phyloP scores from a whole-genome alignment of 2,888 invertebrate species.

The Falcaria lacertinaria region DNA sequence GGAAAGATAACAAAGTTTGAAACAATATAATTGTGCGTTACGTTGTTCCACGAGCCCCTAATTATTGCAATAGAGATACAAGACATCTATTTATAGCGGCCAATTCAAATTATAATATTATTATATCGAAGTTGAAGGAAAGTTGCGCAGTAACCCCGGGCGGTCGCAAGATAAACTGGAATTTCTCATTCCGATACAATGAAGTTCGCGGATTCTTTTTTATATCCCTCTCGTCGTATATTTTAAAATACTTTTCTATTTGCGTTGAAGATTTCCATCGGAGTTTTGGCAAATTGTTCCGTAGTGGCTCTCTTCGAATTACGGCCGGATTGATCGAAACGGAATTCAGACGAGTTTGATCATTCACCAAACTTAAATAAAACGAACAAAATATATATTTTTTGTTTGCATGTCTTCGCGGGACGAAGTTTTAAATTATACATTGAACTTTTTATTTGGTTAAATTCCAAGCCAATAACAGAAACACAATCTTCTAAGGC shows the following conservation, averaged over 20 bases:
- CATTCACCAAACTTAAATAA: constrained; percentile 33
- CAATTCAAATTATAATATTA: constrained; percentile 56
- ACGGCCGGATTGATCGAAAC: constrained; percentile 41
- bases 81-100: constrained; percentile 24
- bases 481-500: no score
- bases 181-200: constrained; percentile 54
- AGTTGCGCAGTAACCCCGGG: constrained; percentile 20
- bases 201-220: constrained; percentile 47
- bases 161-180: constrained; percentile 53
- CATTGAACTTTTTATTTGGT: not conserved
- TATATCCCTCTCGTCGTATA: constrained; percentile 34
- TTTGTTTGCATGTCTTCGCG: constrained; percentile 14
- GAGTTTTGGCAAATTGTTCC: constrained; percentile 51
- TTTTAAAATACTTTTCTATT: constrained; percentile 60
- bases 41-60: not conserved
- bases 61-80: constrained; percentile 7
- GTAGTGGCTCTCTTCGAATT: constrained; percentile 41
- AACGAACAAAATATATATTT: constrained; percentile 21
- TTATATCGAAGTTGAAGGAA: constrained; percentile 43
- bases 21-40: no score
- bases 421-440: not conserved
- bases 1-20: no score
- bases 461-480: no score
- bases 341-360: constrained; percentile 49
- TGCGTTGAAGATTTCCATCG: constrained; percentile 43